Evolutionary conservation across 2,113 vertebrate species (phyloP), one percentile per base, ranked within the genome.

Genomic region (Syngnathus scovelli): DNA sequence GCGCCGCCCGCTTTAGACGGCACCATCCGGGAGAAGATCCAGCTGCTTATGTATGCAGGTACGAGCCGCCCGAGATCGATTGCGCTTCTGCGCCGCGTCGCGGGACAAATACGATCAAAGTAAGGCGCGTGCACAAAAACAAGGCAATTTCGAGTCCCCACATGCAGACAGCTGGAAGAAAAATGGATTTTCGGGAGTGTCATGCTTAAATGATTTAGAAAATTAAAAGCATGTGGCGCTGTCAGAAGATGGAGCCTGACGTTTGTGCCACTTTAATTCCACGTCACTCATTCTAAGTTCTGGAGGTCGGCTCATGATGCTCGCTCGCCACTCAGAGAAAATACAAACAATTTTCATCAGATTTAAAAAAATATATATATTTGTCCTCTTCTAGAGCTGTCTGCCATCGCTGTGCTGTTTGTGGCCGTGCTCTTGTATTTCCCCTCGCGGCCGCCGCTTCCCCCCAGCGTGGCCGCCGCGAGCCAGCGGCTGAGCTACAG

Each of bases 381-480:
- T 19, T 9, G 7, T 56, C 27, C 27, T 3, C 27, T 5, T 58
- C 55, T 91, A 99, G 96, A 99, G 86, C 89, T 98, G 86, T 93
- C 90, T 75, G 89, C 89, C 68, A 92, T 95, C 37, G 92, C 90
- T 12, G 75, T 94, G 83, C 92, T 98, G 23, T 98, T 97, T 81
- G 88, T 85, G 0, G 93, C 92, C 2, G 90, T 95, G 0, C 73
- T 98, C 65, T 86, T 93, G 56, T 98, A 98, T 72, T 99, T 98
- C 86, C 97, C 97, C 13, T 92, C 97, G 0, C 93, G 95, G 2
- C 97, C 97, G 27, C 96, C 96, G 0, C 79, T 94, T 59, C 97
- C 96, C 62, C 97, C 97, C 71, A 99, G 97, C 0, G 94, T 99
- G 68, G 96, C 97, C 27, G 96, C 97, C 1, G 97, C 96, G 0